These are phyloP conservation scores for Rhincodon typus DNA, from an alignment of 2,797 vertebrate genomes.

Conservation along the genomic window DNA sequence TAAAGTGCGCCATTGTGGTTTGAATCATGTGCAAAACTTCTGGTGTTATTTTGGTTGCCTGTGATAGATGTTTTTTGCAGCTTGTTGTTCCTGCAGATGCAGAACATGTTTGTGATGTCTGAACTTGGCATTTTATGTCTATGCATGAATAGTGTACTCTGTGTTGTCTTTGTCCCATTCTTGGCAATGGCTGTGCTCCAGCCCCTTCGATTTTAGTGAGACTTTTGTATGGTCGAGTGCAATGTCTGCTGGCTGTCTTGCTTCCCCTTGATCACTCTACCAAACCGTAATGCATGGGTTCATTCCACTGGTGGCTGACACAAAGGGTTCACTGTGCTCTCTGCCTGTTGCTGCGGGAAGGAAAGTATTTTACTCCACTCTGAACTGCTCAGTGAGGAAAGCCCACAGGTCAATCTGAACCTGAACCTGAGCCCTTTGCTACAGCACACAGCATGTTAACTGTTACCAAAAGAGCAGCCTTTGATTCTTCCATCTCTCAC, in stretches of 20 bases:
- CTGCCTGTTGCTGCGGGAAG: background rate
- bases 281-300: background rate
- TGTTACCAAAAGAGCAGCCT: background rate
- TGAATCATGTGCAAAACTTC: background rate
- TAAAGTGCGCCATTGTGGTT: background rate
- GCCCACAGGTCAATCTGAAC: background rate
- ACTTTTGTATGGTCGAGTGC: constrained; percentile 56
- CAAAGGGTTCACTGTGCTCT: background rate
- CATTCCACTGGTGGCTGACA: background rate
- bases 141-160: constrained; percentile 45
- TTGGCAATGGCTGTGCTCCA: constrained; percentile 55
- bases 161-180: constrained; percentile 56
- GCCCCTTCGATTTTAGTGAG: constrained; percentile 54
- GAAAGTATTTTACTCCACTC: background rate
- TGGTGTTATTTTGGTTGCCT: background rate
- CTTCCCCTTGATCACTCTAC: background rate
- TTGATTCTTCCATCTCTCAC: background rate
- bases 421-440: background rate
- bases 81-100: constrained; percentile 43
- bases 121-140: constrained; percentile 58
- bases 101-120: constrained; percentile 55
- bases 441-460: background rate
- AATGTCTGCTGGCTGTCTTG: background rate
- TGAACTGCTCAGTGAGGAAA: background rate
- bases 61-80: background rate